Evolutionary conservation across 2,797 vertebrate species (phyloP).

Genomic region (Aphelocoma californica): DNA sequence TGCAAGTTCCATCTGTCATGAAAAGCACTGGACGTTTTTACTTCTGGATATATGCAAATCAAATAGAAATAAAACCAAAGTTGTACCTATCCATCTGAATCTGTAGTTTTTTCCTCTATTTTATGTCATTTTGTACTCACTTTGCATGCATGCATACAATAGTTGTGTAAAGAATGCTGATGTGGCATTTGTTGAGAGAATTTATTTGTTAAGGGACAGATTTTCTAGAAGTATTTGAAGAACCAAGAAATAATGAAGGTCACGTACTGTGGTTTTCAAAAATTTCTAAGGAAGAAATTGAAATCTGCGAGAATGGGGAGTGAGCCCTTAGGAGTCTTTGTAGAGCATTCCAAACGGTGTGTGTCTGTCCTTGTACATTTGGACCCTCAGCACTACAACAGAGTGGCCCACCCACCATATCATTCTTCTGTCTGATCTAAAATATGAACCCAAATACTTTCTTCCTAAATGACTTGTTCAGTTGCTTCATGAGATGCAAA

Average conservation of each 20-base stretch:
- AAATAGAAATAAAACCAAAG: neutral
- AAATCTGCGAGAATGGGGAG: neutral
- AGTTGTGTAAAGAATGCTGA: neutral
- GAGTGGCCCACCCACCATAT: neutral
- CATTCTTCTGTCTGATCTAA: neutral
- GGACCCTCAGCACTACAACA: neutral
- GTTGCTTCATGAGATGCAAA: neutral
- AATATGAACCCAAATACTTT: neutral
- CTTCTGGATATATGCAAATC: neutral
- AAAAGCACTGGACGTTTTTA: neutral
- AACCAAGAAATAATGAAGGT: neutral
- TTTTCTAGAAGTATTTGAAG: neutral
- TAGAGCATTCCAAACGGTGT: neutral
- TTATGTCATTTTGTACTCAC: neutral
- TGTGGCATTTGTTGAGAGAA: neutral
- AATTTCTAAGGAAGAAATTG: neutral
- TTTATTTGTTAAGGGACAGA: neutral
- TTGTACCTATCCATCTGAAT: neutral
- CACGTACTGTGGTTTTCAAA: neutral
- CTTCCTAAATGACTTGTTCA: neutral
- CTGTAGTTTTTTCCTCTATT: neutral
- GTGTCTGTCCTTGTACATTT: neutral
- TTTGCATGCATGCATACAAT: neutral
- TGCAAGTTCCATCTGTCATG: neutral
- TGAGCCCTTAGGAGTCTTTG: neutral